Percentiles rank a stretch among this genome's conserved stretches.
Conservation (phyloP, 2,888 invertebrate genomes). For the Ceratothoa steindachneri region DNA sequence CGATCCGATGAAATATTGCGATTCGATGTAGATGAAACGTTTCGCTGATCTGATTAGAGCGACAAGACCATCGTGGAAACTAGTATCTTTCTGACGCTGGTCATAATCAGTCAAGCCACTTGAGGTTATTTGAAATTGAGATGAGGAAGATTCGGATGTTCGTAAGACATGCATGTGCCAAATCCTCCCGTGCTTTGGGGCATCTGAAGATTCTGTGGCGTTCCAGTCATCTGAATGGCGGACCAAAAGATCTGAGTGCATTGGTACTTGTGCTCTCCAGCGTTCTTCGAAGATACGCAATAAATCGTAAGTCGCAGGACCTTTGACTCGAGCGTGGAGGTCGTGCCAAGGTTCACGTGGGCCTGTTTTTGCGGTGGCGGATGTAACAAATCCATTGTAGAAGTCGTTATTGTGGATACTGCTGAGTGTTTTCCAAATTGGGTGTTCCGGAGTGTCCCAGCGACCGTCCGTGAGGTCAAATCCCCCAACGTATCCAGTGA, state of each 20-base stretch:
- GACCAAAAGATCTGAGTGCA: background rate
- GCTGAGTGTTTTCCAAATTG: slow-evolving; percentile 33
- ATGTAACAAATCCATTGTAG: slow-evolving; percentile 29
- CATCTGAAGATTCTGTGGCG: background rate
- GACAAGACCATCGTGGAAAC: slow-evolving; percentile 5
- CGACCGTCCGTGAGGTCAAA: slow-evolving; percentile 43
- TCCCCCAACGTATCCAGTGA: slow-evolving; percentile 42
- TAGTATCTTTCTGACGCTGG: background rate
- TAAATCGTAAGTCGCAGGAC: slow-evolving; percentile 34
- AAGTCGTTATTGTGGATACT: slow-evolving; percentile 32
- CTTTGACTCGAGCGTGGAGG: slow-evolving; percentile 29
- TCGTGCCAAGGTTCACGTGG: slow-evolving; percentile 47
- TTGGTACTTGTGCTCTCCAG: slow-evolving; percentile 32
- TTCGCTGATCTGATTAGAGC: slow-evolving; percentile 22
- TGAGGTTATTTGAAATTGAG: background rate
- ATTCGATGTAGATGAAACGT: slow-evolving; percentile 26
- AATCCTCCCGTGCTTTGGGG: background rate
- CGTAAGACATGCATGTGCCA: slow-evolving; percentile 28
- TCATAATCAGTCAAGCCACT: background rate
- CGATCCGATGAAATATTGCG: slow-evolving; percentile 43
- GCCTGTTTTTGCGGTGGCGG: slow-evolving; percentile 15
- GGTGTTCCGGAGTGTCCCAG: slow-evolving; percentile 43
- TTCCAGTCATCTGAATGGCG: slow-evolving; percentile 9
- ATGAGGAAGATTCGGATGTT: slow-evolving; percentile 5
- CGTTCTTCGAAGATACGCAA: slow-evolving; percentile 44